These are phyloP conservation scores for Ruditapes philippinarum DNA, from an alignment of 1,140 invertebrate genomes.

Conservation along the genomic window DNA sequence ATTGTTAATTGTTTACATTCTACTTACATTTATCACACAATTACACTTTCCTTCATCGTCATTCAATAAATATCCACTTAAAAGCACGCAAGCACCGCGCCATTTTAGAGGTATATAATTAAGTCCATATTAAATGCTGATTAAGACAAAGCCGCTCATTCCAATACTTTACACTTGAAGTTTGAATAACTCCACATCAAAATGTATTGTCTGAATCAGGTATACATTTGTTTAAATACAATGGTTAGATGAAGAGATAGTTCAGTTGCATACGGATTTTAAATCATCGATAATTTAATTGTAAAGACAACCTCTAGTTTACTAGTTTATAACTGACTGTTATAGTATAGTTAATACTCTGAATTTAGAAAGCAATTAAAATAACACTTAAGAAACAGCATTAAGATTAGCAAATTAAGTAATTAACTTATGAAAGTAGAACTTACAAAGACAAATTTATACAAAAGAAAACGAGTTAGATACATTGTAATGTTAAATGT, in stretches of 20 bases:
- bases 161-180: slow-evolving; percentile 12
- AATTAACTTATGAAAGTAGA: too few species aligned
- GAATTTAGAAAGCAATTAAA: too few species aligned
- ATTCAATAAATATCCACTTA: not conserved
- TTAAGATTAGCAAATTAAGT: too few species aligned
- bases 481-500: too few species aligned
- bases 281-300: slow-evolving; percentile 13
- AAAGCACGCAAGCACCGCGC: not conserved
- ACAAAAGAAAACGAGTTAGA: too few species aligned
- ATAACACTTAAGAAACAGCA: too few species aligned
- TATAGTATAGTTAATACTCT: too few species aligned
- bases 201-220: not conserved
- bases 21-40: not conserved
- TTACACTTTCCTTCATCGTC: not conserved
- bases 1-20: too few species aligned
- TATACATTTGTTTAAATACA: slow-evolving; percentile 5
- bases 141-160: not conserved
- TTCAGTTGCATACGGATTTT: not conserved
- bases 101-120: not conserved
- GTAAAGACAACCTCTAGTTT: too few species aligned
- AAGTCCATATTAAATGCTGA: slow-evolving; percentile 16
- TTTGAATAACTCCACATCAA: slow-evolving; percentile 23
- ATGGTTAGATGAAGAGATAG: slow-evolving; percentile 11
- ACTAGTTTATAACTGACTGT: too few species aligned
- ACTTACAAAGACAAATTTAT: too few species aligned